Percentiles rank a stretch among this genome's conserved stretches.
These are phyloP conservation scores for Cinclus mexicanus DNA, from an alignment of 2,113 vertebrate species.

Conservation along the genomic window DNA sequence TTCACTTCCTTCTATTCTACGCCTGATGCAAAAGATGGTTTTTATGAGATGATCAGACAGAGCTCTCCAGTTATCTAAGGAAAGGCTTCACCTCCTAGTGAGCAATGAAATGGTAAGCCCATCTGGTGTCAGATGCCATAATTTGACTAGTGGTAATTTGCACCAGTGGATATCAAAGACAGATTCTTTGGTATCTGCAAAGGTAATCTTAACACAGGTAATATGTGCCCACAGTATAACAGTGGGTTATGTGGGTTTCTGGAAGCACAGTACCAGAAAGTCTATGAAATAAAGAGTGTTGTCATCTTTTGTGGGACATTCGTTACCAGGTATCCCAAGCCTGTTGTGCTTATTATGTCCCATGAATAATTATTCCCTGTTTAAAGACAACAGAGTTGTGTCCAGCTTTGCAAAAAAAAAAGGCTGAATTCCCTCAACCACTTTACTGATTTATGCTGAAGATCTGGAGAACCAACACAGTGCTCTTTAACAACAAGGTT, in stretches of 20 bases:
- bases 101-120: not conserved
- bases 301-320: not conserved
- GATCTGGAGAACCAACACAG: not conserved
- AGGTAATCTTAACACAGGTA: not conserved
- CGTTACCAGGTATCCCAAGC: not conserved
- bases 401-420: not conserved
- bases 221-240: not conserved
- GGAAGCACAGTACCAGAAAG: not conserved
- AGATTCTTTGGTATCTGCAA: not conserved
- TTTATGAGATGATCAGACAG: slow-evolving; percentile 12
- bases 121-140: not conserved
- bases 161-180: not conserved
- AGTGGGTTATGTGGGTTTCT: not conserved
- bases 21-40: not conserved
- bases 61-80: not conserved
- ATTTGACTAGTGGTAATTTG: not conserved
- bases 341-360: not conserved
- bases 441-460: not conserved
- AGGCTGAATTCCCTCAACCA: not conserved
- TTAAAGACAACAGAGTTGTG: not conserved
- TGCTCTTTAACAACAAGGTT: not conserved
- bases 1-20: not conserved
- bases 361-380: not conserved
- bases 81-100: not conserved
- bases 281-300: not conserved